A percentile compares a stretch with the other conserved stretches of the same genome.
phyloP scores from a whole-genome alignment of 2,797 vertebrate genomes.

The Echeneis naucrates region DNA sequence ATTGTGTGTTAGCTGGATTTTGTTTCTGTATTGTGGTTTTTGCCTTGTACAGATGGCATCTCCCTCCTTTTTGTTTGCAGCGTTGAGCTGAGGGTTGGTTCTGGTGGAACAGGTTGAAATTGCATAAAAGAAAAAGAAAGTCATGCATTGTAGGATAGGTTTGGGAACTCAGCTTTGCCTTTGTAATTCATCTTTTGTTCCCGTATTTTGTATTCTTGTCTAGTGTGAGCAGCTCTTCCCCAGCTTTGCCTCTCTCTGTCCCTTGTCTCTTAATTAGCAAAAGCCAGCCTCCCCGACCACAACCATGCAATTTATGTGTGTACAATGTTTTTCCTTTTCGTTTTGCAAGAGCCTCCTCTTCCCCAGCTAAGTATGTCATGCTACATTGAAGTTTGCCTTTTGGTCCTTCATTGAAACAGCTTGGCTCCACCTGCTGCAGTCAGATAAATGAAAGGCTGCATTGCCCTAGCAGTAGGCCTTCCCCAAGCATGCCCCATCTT shows the following conservation, averaged over 20 bases:
- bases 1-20: constrained; percentile 37
- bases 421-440: constrained; percentile 73
- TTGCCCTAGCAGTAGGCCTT: constrained; percentile 35
- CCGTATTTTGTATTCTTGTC: constrained; percentile 15
- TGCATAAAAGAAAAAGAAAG: constrained; percentile 27
- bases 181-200: constrained; percentile 42
- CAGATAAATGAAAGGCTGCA: constrained; percentile 58
- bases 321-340: constrained; percentile 71
- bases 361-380: constrained; percentile 77
- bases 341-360: constrained; percentile 77
- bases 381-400: constrained; percentile 67
- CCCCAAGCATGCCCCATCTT: constrained; percentile 49
- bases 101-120: constrained; percentile 64
- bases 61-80: constrained; percentile 34
- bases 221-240: constrained; percentile 42
- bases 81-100: constrained; percentile 61
- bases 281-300: constrained; percentile 65
- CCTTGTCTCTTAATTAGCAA: constrained; percentile 72
- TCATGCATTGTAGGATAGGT: constrained; percentile 40
- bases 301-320: constrained; percentile 74
- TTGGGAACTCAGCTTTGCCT: constrained; percentile 46
- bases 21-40: constrained; percentile 38
- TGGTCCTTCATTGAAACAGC: constrained; percentile 62
- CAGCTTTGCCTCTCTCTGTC: constrained; percentile 59
- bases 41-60: constrained; percentile 46